Base-by-base conservation (phyloP, 2,888 invertebrate species). In the Oegoconia quadripuncta region DNA sequence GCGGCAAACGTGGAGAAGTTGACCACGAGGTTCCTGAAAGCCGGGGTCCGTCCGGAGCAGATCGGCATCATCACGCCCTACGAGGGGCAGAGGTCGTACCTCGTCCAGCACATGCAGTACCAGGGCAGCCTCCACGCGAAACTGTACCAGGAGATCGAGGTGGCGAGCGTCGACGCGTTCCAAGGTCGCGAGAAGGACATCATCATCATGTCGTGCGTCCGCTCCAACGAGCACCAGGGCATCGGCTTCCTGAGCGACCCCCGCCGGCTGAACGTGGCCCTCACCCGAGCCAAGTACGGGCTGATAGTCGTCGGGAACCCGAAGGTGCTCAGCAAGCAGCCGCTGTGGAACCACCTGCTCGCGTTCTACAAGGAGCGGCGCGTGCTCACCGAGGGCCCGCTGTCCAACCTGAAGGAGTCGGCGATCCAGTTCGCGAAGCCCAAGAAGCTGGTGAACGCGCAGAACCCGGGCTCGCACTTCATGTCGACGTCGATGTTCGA, bases 21-120 rank as follows among this genome's bases (percentile, higher is more conserved):
- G 29, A 97, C 97, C 0, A 99, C 99, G 0, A 90, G 97, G 29
- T 98, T 99, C 74, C 81, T 98, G 35, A 94, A 97, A 55, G 95
- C 96, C 5, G 99, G 99, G 3, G 95, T 99, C 0, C 95, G 97
- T 55, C 98, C 99, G 0, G 97, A 98, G 56, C 99, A 99, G 78
- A 99, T 99, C 48, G 99, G 99, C 12, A 96, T 99, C 28, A 98
- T 99, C 46, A 99, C 99, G 0, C 99, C 99, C 0, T 99, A 99
- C 64, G 99, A 99, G 76, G 99, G 99, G 0, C 99, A 99, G 74
- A 89, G 99, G 8, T 98, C 99, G 0, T 99, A 98, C 72, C 88
- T 99, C 46, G 98, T 96, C 0, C 98, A 99, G 70, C 97, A 98
- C 73, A 99, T 99, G 98, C 98, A 99, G 77, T 97, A 97, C 71